Evolutionary conservation across 2,797 vertebrate species (phyloP), one percentile per base, ranked within the genome.

Genomic region (Acridotheres tristis): DNA sequence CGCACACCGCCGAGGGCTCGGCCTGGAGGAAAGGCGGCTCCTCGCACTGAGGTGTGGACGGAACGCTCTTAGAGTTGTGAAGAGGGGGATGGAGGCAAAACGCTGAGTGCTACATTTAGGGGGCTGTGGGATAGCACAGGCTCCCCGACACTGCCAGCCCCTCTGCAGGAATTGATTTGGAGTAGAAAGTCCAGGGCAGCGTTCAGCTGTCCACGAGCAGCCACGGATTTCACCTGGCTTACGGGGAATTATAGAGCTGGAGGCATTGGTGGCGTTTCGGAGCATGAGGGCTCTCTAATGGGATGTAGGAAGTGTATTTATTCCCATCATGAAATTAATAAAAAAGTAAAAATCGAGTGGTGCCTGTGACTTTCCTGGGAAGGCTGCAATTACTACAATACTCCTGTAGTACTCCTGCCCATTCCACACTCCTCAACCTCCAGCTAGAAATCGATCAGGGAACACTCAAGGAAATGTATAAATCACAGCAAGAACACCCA

Each of bases 261-360:
- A 65, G 30, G 9, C 4, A 27, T 14, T 4, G 1, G 4, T 12
- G 58, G 73, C 7, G 13, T 19, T 79, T 27, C 1, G 5, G 23
- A 84, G 25, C n/a, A 5, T 1, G 11, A 40, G 10, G 45, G 36
- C 43, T 91, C 51, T 53, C 47, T 19, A 0, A 12, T 3, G 45
- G 58, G 25, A 63, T 42, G 15, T 2, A 16, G 5, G 12, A 65
- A 22, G 27, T 45, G 26, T 25, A 7, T 26, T 66, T 47, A 66
- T 47, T 66, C 12, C 16, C 27, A 65, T 40, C 40, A n/a, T n/a
- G 32, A n/a, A 55, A 55, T 55, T 22, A 55, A 55, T n/a, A 55
- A 55, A 23, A 22, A 55, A 55, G 32, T 55, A 10, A 55, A n/a
- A n/a, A n/a, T 18, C 15, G 22, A 55, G 54, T n/a, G 32, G 54